Evolutionary conservation across 1,140 invertebrate genomes (phyloP).

Genomic region (Hetaerina americana): DNA sequence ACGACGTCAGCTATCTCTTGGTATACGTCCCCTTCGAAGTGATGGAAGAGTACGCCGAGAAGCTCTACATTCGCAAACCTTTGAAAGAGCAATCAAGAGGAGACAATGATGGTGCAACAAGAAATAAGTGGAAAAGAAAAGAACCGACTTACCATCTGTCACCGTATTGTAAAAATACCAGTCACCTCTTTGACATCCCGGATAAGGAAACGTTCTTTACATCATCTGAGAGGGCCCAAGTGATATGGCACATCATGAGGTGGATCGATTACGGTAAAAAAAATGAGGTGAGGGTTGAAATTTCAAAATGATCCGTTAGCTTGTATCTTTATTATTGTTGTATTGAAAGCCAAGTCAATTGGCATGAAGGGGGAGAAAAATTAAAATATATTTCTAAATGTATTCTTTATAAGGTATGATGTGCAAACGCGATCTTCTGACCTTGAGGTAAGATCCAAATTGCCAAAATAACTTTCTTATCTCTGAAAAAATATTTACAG

Average conservation of each 20-base stretch:
- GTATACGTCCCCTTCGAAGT: not conserved
- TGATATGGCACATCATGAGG: constrained; percentile 89
- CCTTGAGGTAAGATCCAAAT: too few species aligned
- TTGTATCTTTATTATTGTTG: too few species aligned
- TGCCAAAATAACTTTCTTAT: too few species aligned
- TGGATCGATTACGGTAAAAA: constrained; percentile 61
- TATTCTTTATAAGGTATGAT: too few species aligned
- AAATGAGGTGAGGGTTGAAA: constrained; percentile 23
- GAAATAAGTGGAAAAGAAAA: not conserved
- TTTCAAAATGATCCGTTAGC: not conserved
- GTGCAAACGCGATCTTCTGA: too few species aligned
- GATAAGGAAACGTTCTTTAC: constrained; percentile 75
- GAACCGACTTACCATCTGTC: not conserved
- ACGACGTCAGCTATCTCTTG: not conserved
- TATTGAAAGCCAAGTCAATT: too few species aligned
- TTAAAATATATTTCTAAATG: too few species aligned
- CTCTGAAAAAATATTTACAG: too few species aligned
- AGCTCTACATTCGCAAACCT: not conserved
- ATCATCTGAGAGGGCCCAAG: constrained; percentile 71
- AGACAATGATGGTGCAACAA: not conserved
- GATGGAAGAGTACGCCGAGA: not conserved
- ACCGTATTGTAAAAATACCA: not conserved
- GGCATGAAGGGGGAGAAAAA: too few species aligned
- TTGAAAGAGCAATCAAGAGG: not conserved
- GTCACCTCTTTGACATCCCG: not conserved